These are phyloP conservation scores for Nezara viridula DNA, from an alignment of 2,888 invertebrate genomes.

Conservation along the genomic window DNA sequence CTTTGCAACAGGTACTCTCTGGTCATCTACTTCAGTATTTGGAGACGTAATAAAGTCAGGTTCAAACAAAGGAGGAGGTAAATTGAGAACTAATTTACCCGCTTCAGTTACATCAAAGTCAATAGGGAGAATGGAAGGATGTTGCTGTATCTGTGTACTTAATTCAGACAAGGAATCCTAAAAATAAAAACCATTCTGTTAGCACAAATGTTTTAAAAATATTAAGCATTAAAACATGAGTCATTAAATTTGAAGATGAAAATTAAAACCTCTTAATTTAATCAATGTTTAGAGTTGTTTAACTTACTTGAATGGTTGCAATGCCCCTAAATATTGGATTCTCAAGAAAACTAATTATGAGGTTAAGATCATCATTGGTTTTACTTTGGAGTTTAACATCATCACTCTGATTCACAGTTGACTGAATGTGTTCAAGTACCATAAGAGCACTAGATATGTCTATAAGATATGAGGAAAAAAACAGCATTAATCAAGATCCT, in stretches of 20 bases:
- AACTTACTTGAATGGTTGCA: slow-evolving; percentile 79
- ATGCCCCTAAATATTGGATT: slow-evolving; percentile 93
- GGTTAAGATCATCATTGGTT: slow-evolving; percentile 68
- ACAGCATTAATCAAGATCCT: background rate
- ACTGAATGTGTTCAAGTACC: slow-evolving; percentile 89
- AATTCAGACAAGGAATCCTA: slow-evolving; percentile 92
- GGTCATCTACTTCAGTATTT: slow-evolving; percentile 78
- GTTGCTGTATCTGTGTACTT: slow-evolving; percentile 87
- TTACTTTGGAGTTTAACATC: slow-evolving; percentile 84
- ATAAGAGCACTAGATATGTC: slow-evolving; percentile 92
- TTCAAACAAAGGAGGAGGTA: slow-evolving; percentile 74
- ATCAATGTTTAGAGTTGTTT: too few relatives aligned
- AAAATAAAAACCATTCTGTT: slow-evolving; percentile 65
- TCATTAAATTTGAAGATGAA: too few relatives aligned
- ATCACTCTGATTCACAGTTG: slow-evolving; percentile 86
- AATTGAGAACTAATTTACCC: slow-evolving; percentile 77
- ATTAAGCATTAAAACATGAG: background rate
- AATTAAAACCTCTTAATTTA: too few relatives aligned
- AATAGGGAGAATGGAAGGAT: slow-evolving; percentile 91
- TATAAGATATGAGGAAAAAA: slow-evolving; percentile 66
- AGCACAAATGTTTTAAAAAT: background rate
- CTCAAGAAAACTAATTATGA: slow-evolving; percentile 72
- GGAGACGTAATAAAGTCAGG: slow-evolving; percentile 65
- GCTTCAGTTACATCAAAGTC: slow-evolving; percentile 93
- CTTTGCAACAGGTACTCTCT: slow-evolving; percentile 82